Percentiles rank a stretch among this genome's conserved stretches.
Conservation (phyloP, 2,888 invertebrate genomes). For the Gymnoscelis rufifasciata region DNA sequence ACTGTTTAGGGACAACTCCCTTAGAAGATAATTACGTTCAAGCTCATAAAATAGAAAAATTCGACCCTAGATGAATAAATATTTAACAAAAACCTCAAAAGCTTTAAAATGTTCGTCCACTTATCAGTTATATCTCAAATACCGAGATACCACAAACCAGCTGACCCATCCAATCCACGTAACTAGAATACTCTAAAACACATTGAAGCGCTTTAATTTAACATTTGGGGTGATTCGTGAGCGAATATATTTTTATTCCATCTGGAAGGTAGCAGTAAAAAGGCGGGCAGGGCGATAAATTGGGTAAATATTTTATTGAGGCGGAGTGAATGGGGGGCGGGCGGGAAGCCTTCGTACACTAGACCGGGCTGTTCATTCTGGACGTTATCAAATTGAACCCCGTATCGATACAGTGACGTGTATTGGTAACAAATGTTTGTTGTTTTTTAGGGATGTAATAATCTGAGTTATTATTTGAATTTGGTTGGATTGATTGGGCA, state of each 20-base stretch:
- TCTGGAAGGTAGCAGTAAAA: constrained; percentile 34
- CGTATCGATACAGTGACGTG: constrained; percentile 10
- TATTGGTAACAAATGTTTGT: constrained; percentile 9
- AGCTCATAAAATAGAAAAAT: no score
- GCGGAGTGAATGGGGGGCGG: constrained; percentile 14
- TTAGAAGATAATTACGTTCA: no score
- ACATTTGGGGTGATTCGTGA: constrained; percentile 20
- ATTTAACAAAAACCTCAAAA: no score
- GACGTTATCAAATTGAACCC: constrained; percentile 18
- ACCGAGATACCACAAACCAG: neutral
- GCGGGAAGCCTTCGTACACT: neutral
- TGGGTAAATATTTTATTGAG: constrained; percentile 41
- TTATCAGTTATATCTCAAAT: no score
- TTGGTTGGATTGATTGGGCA: no score
- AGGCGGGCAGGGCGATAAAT: constrained; percentile 33
- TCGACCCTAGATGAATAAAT: no score
- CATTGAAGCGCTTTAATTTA: constrained; percentile 18
- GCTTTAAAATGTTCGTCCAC: no score
- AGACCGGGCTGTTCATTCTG: constrained; percentile 5
- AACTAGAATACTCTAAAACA: constrained; percentile 9
- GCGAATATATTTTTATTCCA: constrained; percentile 28
- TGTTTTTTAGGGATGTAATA: no score
- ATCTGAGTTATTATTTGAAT: no score
- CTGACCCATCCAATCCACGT: constrained; percentile 2
- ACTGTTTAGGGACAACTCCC: no score